phyloP scores from a whole-genome alignment of 2,113 vertebrate genomes.

The Malurus alboscapulatus region DNA sequence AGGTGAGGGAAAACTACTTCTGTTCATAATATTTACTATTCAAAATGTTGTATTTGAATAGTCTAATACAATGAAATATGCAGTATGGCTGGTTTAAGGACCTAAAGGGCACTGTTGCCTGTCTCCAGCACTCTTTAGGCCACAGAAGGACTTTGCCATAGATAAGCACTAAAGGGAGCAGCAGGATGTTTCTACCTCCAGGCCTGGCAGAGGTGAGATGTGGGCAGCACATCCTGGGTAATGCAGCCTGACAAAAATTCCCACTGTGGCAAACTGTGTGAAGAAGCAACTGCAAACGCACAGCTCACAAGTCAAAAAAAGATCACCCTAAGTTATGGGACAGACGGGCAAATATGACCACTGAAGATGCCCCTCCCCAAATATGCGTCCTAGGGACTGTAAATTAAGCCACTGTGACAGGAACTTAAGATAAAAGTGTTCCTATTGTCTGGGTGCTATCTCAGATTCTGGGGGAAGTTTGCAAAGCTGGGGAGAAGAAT shows the following conservation, averaged over 20 bases:
- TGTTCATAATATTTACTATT: slow-evolving; percentile 35
- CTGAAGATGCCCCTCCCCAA: neutral
- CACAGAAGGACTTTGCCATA: neutral
- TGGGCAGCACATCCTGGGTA: neutral
- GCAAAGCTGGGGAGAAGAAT: neutral
- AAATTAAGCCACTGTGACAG: neutral
- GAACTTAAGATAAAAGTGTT: neutral
- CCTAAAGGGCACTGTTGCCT: neutral
- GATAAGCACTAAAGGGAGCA: neutral
- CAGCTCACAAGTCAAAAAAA: neutral
- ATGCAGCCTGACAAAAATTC: neutral
- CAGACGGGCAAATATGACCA: neutral
- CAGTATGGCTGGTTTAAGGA: neutral
- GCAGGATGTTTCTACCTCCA: neutral
- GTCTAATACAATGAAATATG: neutral
- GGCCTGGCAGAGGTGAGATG: neutral
- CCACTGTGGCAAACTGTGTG: neutral
- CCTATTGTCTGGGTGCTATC: neutral
- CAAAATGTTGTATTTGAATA: neutral
- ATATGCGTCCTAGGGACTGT: neutral
- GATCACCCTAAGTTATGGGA: neutral
- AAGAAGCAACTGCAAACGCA: neutral
- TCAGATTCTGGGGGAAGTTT: neutral
- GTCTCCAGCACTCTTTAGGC: neutral
- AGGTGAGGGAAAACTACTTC: neutral